Percentiles rank a stretch among this genome's conserved stretches.
Evolutionary conservation across 2,888 invertebrate species (phyloP).

Genomic region (Tortrix viridana): DNA sequence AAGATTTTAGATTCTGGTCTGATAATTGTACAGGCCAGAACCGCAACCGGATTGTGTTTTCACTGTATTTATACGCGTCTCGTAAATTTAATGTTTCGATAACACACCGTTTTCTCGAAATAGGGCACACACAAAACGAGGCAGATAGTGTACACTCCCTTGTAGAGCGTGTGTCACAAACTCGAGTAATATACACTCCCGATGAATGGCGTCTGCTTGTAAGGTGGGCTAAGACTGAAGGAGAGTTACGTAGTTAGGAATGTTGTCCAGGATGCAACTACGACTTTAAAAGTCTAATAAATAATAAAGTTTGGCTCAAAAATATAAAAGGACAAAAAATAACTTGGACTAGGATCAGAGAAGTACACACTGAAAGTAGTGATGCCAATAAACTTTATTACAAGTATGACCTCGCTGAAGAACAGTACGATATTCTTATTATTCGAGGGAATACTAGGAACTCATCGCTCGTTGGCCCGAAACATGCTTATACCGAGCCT

Average conservation of each 20-base stretch:
- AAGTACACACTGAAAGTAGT: slow-evolving; percentile 39
- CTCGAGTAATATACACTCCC: slow-evolving; percentile 34
- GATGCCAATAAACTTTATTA: slow-evolving; percentile 40
- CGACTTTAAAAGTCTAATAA: slow-evolving; percentile 40
- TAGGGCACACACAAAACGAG: slow-evolving; percentile 38
- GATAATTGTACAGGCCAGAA: slow-evolving; percentile 38
- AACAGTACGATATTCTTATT: slow-evolving; percentile 36
- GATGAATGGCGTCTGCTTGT: slow-evolving; percentile 38
- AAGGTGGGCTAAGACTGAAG: slow-evolving; percentile 40
- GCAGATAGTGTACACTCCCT: slow-evolving; percentile 38
- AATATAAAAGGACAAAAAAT: slow-evolving; percentile 28
- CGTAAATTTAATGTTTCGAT: slow-evolving; percentile 16
- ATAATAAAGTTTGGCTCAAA: slow-evolving; percentile 41
- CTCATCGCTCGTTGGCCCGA: slow-evolving; percentile 28
- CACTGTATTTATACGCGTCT: slow-evolving; percentile 30
- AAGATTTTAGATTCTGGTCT: slow-evolving; percentile 10
- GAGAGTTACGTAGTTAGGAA: slow-evolving; percentile 38
- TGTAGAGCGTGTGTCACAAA: slow-evolving; percentile 28
- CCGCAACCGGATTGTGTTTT: slow-evolving; percentile 38
- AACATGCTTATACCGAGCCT: slow-evolving; percentile 33
- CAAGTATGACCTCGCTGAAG: slow-evolving; percentile 34
- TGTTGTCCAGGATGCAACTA: slow-evolving; percentile 34
- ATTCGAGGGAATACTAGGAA: slow-evolving; percentile 13
- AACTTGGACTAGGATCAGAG: slow-evolving; percentile 38
- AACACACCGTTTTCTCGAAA: slow-evolving; percentile 36